Evolutionary conservation across 2,797 vertebrate genomes (phyloP), one percentile per base, ranked within the genome.

Genomic region (Oreochromis mossambicus): DNA sequence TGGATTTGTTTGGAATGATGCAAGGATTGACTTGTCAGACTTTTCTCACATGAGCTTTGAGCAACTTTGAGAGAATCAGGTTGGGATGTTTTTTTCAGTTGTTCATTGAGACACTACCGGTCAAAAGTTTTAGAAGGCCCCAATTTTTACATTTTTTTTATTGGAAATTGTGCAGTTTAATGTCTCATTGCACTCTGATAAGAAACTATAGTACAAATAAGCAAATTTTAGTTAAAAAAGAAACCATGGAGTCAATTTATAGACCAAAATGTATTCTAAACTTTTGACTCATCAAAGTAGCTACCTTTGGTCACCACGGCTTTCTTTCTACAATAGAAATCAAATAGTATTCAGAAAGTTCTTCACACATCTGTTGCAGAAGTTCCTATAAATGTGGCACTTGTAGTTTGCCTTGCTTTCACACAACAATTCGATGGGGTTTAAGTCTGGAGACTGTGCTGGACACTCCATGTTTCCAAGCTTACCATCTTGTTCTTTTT

Each of bases 201-300:
- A 36, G 9, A 63, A 63, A 63, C 17, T 12, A 1, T 36, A n/a
- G 32, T 36, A 36, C 17, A 36, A 61, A 61, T 61, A 36, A 61
- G 32, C 0, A 36, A 36, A 34, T n/a, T 19, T 0, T 61, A 0
- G 29, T 61, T 61, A 34, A 61, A 34, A 61, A 34, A 7, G 0
- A n/a, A 61, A 4, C 34, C 32, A 1, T 34, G 56, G 32, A 61
- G 11, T 61, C 19, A 0, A 61, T 34, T 61, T n/a, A 61, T n/a
- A n/a, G 56, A 61, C 29, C 5, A 34, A 36, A 36, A 36, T 36
- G 34, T 36, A 36, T 36, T 36, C 34, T 36, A 8, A 8, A 36
- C 8, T 8, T 36, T 36, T 36, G 34, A 36, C 34, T 36, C 34
- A 36, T 3, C 34, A 34, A 36, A 36, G 34, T 36, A 3, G 26